Conservation (phyloP, 2,113 vertebrate genomes). For the Mesoclemmys tuberculata region DNA sequence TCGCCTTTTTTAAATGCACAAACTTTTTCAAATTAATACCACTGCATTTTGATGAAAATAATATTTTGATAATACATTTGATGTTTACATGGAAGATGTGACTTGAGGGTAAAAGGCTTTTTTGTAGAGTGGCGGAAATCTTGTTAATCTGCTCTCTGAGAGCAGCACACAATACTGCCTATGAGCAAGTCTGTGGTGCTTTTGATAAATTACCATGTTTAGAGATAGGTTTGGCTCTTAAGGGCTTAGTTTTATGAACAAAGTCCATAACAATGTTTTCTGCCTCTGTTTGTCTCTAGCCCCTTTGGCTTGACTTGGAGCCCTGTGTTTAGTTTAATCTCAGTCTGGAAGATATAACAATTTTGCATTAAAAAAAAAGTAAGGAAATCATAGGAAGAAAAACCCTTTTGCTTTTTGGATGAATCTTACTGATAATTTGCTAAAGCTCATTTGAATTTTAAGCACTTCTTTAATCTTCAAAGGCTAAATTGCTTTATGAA, state of each 20-base stretch:
- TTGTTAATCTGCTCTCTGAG: slow-evolving; percentile 82
- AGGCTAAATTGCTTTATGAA: slow-evolving; percentile 99
- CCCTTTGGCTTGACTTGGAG: slow-evolving; percentile 84
- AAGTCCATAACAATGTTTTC: slow-evolving; percentile 84
- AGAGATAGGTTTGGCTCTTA: slow-evolving; percentile 85
- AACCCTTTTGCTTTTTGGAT: slow-evolving; percentile 92
- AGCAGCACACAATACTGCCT: slow-evolving; percentile 78
- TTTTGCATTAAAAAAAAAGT: slow-evolving; percentile 87
- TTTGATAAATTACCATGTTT: slow-evolving; percentile 88
- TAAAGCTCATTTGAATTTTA: slow-evolving; percentile 99
- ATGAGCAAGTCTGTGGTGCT: slow-evolving; percentile 83
- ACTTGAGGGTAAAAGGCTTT: slow-evolving; percentile 77
- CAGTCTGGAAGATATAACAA: slow-evolving; percentile 85
- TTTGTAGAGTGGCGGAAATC: slow-evolving; percentile 77
- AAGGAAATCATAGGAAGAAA: slow-evolving; percentile 89
- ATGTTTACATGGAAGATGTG: slow-evolving; percentile 82
- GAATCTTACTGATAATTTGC: slow-evolving; percentile 99
- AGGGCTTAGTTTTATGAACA: slow-evolving; percentile 86
- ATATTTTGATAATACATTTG: slow-evolving; percentile 79
- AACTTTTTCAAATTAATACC: slow-evolving; percentile 70
- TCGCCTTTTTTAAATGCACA: not conserved
- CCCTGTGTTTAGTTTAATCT: slow-evolving; percentile 83
- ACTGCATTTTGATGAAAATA: slow-evolving; percentile 77
- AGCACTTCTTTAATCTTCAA: slow-evolving; percentile 99
- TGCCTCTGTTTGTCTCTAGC: slow-evolving; percentile 84